These are phyloP conservation scores for Agriopis aurantiaria DNA, from an alignment of 2,888 invertebrate genomes.

Conservation along the genomic window DNA sequence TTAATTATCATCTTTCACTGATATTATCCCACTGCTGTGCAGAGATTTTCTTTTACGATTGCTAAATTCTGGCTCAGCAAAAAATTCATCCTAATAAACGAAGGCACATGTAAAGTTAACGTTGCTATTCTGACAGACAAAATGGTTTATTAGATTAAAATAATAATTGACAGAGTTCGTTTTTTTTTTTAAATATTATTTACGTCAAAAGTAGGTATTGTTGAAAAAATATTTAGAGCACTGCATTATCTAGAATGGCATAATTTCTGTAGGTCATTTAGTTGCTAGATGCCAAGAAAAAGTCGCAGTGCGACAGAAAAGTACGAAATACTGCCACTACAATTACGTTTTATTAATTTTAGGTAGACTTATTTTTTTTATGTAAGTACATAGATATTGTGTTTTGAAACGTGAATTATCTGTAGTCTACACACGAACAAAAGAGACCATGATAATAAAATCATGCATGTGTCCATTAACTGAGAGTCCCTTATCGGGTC, in stretches of 20 bases:
- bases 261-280: constrained; percentile 22
- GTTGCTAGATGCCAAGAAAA: constrained; percentile 30
- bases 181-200: too few species aligned
- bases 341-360: too few species aligned
- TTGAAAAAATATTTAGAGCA: constrained; percentile 15
- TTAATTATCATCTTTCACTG: too few species aligned
- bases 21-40: too few species aligned
- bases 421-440: constrained; percentile 2
- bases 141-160: too few species aligned
- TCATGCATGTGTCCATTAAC: constrained; percentile 24
- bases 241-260: constrained; percentile 29
- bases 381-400: background rate
- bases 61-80: too few species aligned
- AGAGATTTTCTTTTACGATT: too few species aligned
- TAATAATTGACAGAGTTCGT: too few species aligned
- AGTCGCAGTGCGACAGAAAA: constrained; percentile 26
- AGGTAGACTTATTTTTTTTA: too few species aligned
- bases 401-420: constrained; percentile 10
- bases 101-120: too few species aligned
- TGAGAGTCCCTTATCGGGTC: constrained; percentile 44
- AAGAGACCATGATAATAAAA: constrained; percentile 18
- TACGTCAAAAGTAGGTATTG: background rate
- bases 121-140: too few species aligned
- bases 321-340: background rate
- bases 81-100: too few species aligned